Conservation (phyloP, 2,797 vertebrate species). For the Neosilurus hyrtlii region DNA sequence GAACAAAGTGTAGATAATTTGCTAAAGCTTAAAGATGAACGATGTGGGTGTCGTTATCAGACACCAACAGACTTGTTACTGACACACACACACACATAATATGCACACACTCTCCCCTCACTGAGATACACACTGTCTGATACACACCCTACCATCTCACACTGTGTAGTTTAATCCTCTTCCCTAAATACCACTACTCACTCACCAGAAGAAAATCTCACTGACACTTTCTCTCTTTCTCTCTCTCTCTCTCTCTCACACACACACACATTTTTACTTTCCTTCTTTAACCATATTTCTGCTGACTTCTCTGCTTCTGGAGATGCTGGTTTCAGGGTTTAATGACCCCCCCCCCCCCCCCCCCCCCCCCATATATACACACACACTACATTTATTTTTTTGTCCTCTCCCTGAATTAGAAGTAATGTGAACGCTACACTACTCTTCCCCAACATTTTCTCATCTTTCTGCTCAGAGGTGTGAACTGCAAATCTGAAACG, state of each 20-base stretch:
- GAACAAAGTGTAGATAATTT: not conserved
- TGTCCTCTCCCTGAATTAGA: not conserved
- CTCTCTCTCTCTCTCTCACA: no score
- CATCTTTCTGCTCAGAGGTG: not conserved
- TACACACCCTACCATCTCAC: slow-evolving; percentile 48
- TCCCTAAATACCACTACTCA: slow-evolving; percentile 44
- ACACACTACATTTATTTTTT: slow-evolving; percentile 8
- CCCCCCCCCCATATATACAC: not conserved
- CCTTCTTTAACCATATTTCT: slow-evolving; percentile 13
- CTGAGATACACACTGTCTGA: slow-evolving; percentile 26
- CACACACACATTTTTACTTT: not conserved
- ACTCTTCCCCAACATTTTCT: not conserved
- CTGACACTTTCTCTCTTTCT: no score
- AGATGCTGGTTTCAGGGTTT: slow-evolving; percentile 24
- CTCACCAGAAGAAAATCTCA: slow-evolving; percentile 31
- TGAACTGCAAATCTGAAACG: not conserved
- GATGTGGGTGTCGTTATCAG: slow-evolving; percentile 43
- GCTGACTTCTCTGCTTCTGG: slow-evolving; percentile 29
- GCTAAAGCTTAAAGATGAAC: not conserved
- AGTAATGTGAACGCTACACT: not conserved
- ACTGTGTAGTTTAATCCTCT: slow-evolving; percentile 52
- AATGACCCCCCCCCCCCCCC: no score
- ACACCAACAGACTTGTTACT: slow-evolving; percentile 2
- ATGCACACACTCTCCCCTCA: not conserved
- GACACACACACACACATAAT: slow-evolving; percentile 21